Base-by-base conservation (phyloP, 37 sponge, comb jelly and placozoan genomes). In the Crambe crambe region DNA sequence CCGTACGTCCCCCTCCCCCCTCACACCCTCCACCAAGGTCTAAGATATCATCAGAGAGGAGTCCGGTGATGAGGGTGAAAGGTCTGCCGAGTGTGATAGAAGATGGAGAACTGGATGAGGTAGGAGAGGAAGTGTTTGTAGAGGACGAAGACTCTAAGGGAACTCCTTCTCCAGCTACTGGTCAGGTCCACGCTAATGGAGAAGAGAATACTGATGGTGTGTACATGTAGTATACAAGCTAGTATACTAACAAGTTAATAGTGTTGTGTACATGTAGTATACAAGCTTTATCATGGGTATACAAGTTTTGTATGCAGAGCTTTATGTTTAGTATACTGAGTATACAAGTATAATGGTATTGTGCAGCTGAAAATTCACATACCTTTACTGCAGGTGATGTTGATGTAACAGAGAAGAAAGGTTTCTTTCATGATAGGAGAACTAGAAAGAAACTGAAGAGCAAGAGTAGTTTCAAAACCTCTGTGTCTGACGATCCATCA, bases 381-480 rank as follows among this genome's bases (percentile, higher is more conserved):
- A n/a, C n/a, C n/a, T n/a, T n/a, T n/a, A n/a, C n/a, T n/a, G n/a
- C n/a, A n/a, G n/a, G n/a, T n/a, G n/a, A n/a, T n/a, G n/a, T n/a
- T n/a, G n/a, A n/a, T n/a, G n/a, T n/a, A n/a, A n/a, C n/a, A n/a
- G n/a, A n/a, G n/a, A n/a, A n/a, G n/a, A n/a, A n/a, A n/a, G n/a
- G n/a, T n/a, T n/a, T n/a, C n/a, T n/a, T n/a, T n/a, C n/a, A 59
- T 21, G 69, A 71, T n/a, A 80, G 58, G 81, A 80, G 72, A 68
- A 68, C 44, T 37, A 67, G 43, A 20, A 80, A 80, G 61, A 70
- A 70, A 38, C 58, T 39, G 72, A 56, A 58, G 27, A 42, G 56
- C 3, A 1, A 5, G 23, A 62, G 27, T 8, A 2, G 47, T 42
- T 39, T 26, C 25, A n/a, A n/a, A n/a, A n/a, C n/a, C n/a, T n/a